Base-by-base conservation (phyloP, 2,888 invertebrate species). In the Imbricaverruca yamaguchii region DNA sequence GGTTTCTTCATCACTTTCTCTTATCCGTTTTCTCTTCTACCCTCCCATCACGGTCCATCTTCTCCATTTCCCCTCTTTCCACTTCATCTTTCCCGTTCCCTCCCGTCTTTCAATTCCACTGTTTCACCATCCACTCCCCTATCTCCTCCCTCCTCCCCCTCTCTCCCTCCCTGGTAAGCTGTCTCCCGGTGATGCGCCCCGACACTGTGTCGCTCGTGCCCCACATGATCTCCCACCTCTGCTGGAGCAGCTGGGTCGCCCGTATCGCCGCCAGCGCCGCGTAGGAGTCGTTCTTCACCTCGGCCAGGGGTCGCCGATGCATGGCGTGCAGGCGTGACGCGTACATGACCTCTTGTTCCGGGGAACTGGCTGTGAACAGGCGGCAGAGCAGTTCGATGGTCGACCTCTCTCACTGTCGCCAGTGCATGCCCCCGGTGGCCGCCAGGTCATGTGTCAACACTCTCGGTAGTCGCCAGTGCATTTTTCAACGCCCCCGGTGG, bases 261-360 rank as follows among this genome's bases (percentile, higher is more conserved):
- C 57, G 57, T 11, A 67, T 69, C 15, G 80, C 65, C 21, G 57
- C n/a, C 39, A 53, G 65, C 18, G 63, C 65, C 39, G n/a, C n/a
- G 63, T 55, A 53, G 18, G 65, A 65, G 63, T 80, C 80, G 63
- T 80, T 61, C 63, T 12, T n/a, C 61, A 80, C 80, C 80, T 65
- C 63, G 18, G 81, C 56, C 82, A 82, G 81, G 10, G 25, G 80
- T 25, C 59, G 23, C 80, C 82, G 81, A 69, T 79, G 82, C 78
- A 78, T 80, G 59, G 80, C 67, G 61, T 81, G 81, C 25, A 81
- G 80, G 7, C 80, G 63, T 21, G 63, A 80, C n/a, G 80, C 39
- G 63, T 80, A 67, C 55, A 9, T 23, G 59, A 11, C 25, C 56
- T 4, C 39, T 25, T n/a, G 25, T 21, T 11, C 59, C 11, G 61